These are phyloP conservation scores for Acronicta aceris DNA, from an alignment of 2,888 invertebrate species.

Conservation along the genomic window DNA sequence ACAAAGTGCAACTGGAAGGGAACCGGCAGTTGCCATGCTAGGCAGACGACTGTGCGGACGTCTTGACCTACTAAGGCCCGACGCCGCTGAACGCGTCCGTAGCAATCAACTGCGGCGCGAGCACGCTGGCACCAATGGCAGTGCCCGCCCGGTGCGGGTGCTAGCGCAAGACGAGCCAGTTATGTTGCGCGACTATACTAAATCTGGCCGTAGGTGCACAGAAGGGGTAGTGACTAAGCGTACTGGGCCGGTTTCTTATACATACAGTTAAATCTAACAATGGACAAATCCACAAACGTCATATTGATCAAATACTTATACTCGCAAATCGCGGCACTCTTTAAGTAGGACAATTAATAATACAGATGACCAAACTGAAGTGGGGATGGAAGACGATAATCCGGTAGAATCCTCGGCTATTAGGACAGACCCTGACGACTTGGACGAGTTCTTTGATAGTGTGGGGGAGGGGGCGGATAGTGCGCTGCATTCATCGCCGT, in stretches of 20 bases:
- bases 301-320: conserved; percentile 12
- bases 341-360: conserved; percentile 6
- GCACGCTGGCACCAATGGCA: not conserved
- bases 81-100: not conserved
- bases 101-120: not conserved
- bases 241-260: no score
- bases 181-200: no score
- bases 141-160: conserved; percentile 1
- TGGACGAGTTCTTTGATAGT: not conserved
- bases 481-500: not conserved
- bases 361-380: not conserved
- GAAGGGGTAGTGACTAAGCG: no score
- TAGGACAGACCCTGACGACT: not conserved
- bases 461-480: not conserved
- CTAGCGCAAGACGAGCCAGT: not conserved
- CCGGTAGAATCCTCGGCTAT: not conserved
- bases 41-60: conserved; percentile 1
- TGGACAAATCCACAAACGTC: not conserved
- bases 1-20: not conserved
- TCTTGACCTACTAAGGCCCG: conserved; percentile 1
- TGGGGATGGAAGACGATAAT: not conserved
- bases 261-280: not conserved
- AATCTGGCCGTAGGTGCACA: no score
- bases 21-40: not conserved
- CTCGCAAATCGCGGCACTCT: conserved; percentile 7